Evolutionary conservation across 2,888 invertebrate genomes (phyloP).

Genomic region (Cantharis lateralis): DNA sequence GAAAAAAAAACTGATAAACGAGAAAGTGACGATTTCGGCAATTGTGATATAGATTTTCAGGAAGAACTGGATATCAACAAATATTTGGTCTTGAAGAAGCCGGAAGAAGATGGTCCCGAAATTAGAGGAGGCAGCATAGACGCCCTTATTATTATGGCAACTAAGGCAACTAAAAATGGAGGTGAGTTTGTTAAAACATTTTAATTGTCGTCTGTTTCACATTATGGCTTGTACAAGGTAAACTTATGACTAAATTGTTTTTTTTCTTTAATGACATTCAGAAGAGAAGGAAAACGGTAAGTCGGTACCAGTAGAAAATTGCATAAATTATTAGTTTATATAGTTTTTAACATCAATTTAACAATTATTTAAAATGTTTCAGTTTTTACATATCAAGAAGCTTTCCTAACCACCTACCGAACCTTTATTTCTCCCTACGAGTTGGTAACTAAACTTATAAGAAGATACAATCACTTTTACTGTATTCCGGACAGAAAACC

Average conservation of each 20-base stretch:
- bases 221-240: too few relatives aligned
- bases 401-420: slow-evolving; percentile 96
- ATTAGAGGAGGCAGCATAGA: slow-evolving; percentile 93
- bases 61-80: slow-evolving; percentile 82
- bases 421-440: slow-evolving; percentile 90
- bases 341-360: slow-evolving; percentile 15
- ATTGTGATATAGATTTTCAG: slow-evolving; percentile 63
- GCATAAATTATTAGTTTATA: neutral
- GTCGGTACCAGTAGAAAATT: slow-evolving; percentile 19
- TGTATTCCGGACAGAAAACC: slow-evolving; percentile 75
- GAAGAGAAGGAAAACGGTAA: slow-evolving; percentile 55
- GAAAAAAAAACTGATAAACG: slow-evolving; percentile 37
- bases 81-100: slow-evolving; percentile 78
- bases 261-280: slow-evolving; percentile 28
- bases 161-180: slow-evolving; percentile 87
- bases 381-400: slow-evolving; percentile 96
- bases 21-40: slow-evolving; percentile 36
- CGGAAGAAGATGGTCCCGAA: slow-evolving; percentile 86
- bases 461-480: slow-evolving; percentile 76
- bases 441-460: slow-evolving; percentile 83
- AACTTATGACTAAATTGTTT: too few relatives aligned
- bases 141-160: slow-evolving; percentile 94
- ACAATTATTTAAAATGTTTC: slow-evolving; percentile 40
- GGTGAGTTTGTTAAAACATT: slow-evolving; percentile 38
- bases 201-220: neutral